Evolutionary conservation across 2,113 vertebrate species (phyloP), one percentile per base, ranked within the genome.

Genomic region (Carollia perspicillata): DNA sequence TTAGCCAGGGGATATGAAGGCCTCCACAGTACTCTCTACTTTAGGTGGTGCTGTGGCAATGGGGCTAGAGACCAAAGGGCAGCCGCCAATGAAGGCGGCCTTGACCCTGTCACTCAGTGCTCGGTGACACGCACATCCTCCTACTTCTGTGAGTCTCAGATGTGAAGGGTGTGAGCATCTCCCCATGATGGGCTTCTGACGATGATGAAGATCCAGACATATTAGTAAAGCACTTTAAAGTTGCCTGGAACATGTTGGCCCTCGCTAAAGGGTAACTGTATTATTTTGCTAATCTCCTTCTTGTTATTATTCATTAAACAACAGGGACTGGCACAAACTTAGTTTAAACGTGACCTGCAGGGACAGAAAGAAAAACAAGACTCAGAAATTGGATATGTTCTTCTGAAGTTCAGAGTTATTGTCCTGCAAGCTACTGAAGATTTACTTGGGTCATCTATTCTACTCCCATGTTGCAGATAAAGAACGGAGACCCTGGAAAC

Each of bases 401-500:
- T 66, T 33, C 12, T 18, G 7, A 91, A 66, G 22, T 30, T 51
- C 44, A 37, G 5, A 10, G n/a, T 26, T 78, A 0, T 23, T 9
- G 40, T 68, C 75, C 75, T 78, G 83, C 2, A 28, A 75, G 12
- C 16, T 26, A 63, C 33, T 28, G 11, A 81, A 37, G 23, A 13
- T 75, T 20, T 79, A 49, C 69, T 63, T 42, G 9, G 6, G 33
- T 79, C 11, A 0, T 30, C n/a, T 49, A 1, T 65, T 49, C 6
- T 66, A 28, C 49, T 74, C 28, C 28, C 68, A 78, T 81, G 94
- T 88, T 69, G 53, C 37, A n/a, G n/a, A n/a, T 81, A 22, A 92
- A 78, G 68, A 90, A 58, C 33, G 0, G 10, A 84, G 40, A 11
- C 44, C 28, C 49, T 30, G 4, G 35, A 89, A 81, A 71, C 42